These are phyloP conservation scores for Danaus melanippus DNA, from an alignment of 1,140 invertebrate genomes.

Conservation along the genomic window DNA sequence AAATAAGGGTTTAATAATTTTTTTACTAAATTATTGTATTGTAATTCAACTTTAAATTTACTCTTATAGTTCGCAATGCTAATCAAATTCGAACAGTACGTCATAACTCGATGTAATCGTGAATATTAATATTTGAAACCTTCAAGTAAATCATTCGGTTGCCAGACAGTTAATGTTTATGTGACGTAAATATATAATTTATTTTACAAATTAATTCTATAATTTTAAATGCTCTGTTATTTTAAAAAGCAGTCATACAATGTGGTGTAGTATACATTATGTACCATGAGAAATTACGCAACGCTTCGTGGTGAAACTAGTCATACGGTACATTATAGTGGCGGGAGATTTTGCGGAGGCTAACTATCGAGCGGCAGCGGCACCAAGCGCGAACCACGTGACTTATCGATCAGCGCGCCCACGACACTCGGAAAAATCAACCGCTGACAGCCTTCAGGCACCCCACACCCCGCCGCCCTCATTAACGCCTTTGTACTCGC, in stretches of 20 bases:
- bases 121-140: no score
- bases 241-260: no score
- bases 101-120: no score
- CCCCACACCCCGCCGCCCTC: slow-evolving; percentile 41
- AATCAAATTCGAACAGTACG: no score
- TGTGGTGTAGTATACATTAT: background rate
- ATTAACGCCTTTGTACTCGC: slow-evolving; percentile 67
- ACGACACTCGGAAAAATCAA: slow-evolving; percentile 70
- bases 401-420: slow-evolving; percentile 69
- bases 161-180: background rate
- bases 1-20: no score
- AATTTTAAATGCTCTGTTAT: no score
- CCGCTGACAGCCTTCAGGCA: slow-evolving; percentile 62
- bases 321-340: slow-evolving; percentile 39
- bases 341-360: slow-evolving; percentile 60
- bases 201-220: background rate
- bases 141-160: no score
- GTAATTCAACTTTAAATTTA: no score
- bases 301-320: slow-evolving; percentile 20
- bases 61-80: no score
- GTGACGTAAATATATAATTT: background rate
- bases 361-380: slow-evolving; percentile 62
- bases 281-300: slow-evolving; percentile 11
- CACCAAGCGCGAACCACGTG: slow-evolving; percentile 55
- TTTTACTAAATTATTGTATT: no score